Conservation (phyloP, 2,113 vertebrate genomes). For the Leucopsar rothschildi region DNA sequence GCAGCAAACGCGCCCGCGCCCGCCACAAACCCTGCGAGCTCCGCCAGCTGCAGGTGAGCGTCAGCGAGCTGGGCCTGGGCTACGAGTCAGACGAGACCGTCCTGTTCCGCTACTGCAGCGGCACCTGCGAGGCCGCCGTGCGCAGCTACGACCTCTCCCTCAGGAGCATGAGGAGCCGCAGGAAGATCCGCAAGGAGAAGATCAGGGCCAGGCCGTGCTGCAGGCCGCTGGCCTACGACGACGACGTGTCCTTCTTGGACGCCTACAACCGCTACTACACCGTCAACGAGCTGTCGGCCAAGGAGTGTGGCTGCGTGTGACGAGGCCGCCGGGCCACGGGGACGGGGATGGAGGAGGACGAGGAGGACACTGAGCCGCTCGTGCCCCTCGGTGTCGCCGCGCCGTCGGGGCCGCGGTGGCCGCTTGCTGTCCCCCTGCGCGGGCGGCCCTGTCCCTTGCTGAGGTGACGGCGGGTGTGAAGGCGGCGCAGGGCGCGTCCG, state of each 20-base stretch:
- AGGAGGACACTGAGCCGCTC: neutral
- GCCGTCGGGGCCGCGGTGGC: accelerated
- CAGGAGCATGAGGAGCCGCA: slow-evolving; percentile 77
- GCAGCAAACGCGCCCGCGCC: slow-evolving; percentile 82
- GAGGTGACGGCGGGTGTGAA: neutral
- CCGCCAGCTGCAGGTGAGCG: slow-evolving; percentile 84
- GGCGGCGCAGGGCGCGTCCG: accelerated
- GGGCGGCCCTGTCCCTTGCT: neutral
- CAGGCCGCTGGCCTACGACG: slow-evolving; percentile 86
- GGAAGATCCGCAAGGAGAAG: slow-evolving; percentile 74
- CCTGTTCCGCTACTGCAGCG: slow-evolving; percentile 92
- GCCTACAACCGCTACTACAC: slow-evolving; percentile 84
- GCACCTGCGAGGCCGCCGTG: slow-evolving; percentile 78
- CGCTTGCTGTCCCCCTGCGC: accelerated
- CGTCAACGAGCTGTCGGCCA: slow-evolving; percentile 88
- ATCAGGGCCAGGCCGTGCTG: slow-evolving; percentile 87
- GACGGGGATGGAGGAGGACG: neutral
- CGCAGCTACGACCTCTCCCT: slow-evolving; percentile 91
- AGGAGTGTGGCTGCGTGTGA: slow-evolving; percentile 93
- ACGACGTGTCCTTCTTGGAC: slow-evolving; percentile 88
- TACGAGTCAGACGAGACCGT: slow-evolving; percentile 91
- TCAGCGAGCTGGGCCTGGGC: slow-evolving; percentile 90
- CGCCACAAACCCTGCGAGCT: slow-evolving; percentile 75
- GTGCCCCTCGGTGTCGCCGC: accelerated
- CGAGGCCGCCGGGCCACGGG: neutral